Evolutionary conservation across 2,888 invertebrate genomes (phyloP), one percentile per base, ranked within the genome.

Genomic region (Spicauda simplicius): DNA sequence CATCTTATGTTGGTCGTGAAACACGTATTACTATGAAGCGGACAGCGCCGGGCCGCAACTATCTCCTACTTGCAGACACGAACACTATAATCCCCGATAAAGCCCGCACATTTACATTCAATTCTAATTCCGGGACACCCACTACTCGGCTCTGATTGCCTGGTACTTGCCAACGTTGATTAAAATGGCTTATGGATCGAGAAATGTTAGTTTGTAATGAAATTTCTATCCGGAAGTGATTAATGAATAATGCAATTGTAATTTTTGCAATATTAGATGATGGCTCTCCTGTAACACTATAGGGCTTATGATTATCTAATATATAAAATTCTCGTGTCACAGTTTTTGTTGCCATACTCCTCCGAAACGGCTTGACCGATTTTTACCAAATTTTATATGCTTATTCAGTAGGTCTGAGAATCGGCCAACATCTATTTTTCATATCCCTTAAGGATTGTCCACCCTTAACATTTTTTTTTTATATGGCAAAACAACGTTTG

Each of bases 91-190:
- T 93, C 93, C 93, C 87, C 90, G 93, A 93, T 93, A 93, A 93
- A 92, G 91, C 93, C 93, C 93, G 93, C 93, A 93, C 93, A 93
- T 93, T 93, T 93, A 93, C 93, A 93, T 93, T 93, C 92, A 93
- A 93, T 93, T 92, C 92, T 91, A 91, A 93, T 93, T 92, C 84
- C 80, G 85, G 81, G 80, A 87, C 83, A 83, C 86, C 89, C 87
- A 85, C 86, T 86, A 90, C 89, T 89, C 79, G 77, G 75, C 77
- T 76, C 85, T 91, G 92, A 93, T 93, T 91, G 90, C 91, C 86
- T 90, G 84, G 84, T 87, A 85, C 85, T 87, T 87, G 89, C 87
- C 80, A 74, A 73, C 81, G 78, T 88, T 91, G 91, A 93, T 93
- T 92, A 91, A 91, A 90, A 88, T 82, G 80, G 77, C 78, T 54